Evolutionary conservation across 2,888 invertebrate genomes (phyloP).

Genomic region (Clanis bilineata): DNA sequence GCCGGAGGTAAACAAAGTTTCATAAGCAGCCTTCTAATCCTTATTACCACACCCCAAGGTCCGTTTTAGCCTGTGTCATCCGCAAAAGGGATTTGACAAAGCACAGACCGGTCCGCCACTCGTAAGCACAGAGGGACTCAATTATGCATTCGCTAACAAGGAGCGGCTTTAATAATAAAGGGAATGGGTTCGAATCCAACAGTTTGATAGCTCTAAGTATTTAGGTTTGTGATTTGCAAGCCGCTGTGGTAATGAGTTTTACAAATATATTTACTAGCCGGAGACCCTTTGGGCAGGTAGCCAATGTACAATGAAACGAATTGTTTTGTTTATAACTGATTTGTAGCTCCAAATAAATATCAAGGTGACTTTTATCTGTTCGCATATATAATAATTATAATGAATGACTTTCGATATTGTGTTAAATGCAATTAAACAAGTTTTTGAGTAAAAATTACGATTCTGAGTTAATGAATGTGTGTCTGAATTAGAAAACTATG

Average conservation of each 20-base stretch:
- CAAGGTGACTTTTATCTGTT: too few relatives aligned
- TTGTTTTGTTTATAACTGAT: not conserved
- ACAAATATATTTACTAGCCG: not conserved
- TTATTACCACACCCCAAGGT: slow-evolving; percentile 21
- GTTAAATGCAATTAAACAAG: too few relatives aligned
- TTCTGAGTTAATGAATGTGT: too few relatives aligned
- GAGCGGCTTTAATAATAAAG: slow-evolving; percentile 52
- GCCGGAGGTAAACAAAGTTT: slow-evolving; percentile 17
- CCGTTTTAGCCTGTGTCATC: slow-evolving; percentile 22
- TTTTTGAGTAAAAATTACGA: too few relatives aligned
- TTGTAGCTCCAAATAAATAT: too few relatives aligned
- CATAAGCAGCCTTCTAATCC: not conserved
- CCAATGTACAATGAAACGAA: not conserved
- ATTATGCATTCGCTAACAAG: slow-evolving; percentile 59
- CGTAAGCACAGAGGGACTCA: slow-evolving; percentile 46
- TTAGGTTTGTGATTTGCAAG: slow-evolving; percentile 27
- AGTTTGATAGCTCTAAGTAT: slow-evolving; percentile 44
- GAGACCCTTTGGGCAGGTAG: not conserved
- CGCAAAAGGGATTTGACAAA: slow-evolving; percentile 20
- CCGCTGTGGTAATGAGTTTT: not conserved
- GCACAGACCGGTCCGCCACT: slow-evolving; percentile 38
- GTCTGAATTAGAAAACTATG: too few relatives aligned
- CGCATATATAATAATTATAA: too few relatives aligned
- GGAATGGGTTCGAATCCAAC: slow-evolving; percentile 36
- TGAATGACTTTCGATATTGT: too few relatives aligned